phyloP scores from a whole-genome alignment of 1,140 invertebrate species.

The Meloidogyne hapla region DNA sequence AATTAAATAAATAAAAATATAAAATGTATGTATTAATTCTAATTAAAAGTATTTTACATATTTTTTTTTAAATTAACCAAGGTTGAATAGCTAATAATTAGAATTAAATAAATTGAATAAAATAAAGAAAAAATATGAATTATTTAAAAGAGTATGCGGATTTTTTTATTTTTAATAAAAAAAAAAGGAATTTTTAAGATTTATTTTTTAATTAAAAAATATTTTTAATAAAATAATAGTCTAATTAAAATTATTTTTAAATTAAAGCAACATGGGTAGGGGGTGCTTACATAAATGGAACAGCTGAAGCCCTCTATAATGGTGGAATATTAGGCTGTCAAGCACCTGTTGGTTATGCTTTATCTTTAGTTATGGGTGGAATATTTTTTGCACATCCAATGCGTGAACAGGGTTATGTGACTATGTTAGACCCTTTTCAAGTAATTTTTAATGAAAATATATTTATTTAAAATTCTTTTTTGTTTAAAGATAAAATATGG shows the following conservation, averaged over 20 bases:
- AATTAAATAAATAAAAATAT: not conserved
- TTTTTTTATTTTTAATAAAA: too few species aligned
- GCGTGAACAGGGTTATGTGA: conserved; percentile 92
- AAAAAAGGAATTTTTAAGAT: too few species aligned
- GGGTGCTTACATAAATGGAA: conserved; percentile 97
- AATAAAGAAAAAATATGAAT: too few species aligned
- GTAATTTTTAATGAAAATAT: conserved; percentile 22
- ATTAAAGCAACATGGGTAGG: conserved; percentile 76
- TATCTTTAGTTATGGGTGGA: conserved; percentile 84
- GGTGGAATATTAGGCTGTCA: conserved; percentile 84
- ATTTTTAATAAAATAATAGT: too few species aligned
- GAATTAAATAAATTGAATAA: too few species aligned
- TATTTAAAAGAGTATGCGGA: too few species aligned
- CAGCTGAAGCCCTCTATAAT: conserved; percentile 90
- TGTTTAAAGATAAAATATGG: conserved; percentile 87
- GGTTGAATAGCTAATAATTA: too few species aligned
- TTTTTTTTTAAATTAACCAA: not conserved
- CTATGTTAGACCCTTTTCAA: conserved; percentile 96
- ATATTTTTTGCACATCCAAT: conserved; percentile 96
- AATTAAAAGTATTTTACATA: not conserved
- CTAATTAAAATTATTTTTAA: not conserved
- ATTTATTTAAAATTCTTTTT: conserved; percentile 41
- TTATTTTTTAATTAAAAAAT: too few species aligned
- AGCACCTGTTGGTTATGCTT: conserved; percentile 92
- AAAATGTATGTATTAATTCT: too few species aligned